Conservation (phyloP, 1,140 invertebrate species). For the Drosophila nannoptera region DNA sequence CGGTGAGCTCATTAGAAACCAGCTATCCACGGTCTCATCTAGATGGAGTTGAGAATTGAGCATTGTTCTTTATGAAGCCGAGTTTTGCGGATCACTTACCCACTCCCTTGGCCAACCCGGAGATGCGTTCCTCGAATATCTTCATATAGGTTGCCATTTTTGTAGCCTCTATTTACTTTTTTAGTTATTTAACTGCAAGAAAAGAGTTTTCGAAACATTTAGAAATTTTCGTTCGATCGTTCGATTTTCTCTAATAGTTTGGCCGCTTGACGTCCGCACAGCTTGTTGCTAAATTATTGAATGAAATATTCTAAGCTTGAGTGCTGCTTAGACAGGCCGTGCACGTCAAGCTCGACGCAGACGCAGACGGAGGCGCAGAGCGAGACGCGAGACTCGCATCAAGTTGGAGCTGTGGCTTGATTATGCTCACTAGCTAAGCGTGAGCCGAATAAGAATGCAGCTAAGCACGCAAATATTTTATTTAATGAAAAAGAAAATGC, state of each 20-base stretch:
- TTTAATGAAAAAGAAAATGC: slow-evolving; percentile 74
- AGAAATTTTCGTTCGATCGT: slow-evolving; percentile 45
- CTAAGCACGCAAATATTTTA: slow-evolving; percentile 64
- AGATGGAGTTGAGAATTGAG: not conserved
- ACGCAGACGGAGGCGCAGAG: slow-evolving; percentile 5
- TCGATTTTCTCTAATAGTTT: slow-evolving; percentile 26
- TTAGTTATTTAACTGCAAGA: slow-evolving; percentile 43
- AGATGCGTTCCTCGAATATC: slow-evolving; percentile 74
- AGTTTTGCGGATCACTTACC: slow-evolving; percentile 53
- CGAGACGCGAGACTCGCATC: slow-evolving; percentile 9
- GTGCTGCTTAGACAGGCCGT: slow-evolving; percentile 46
- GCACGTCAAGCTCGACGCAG: slow-evolving; percentile 50
- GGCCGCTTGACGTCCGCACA: slow-evolving; percentile 57
- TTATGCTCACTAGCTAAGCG: slow-evolving; percentile 57
- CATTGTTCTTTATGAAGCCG: not conserved
- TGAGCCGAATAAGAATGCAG: slow-evolving; percentile 61
- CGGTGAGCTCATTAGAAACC: slow-evolving; percentile 83
- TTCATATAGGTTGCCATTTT: slow-evolving; percentile 73
- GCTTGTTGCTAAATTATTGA: slow-evolving; percentile 72
- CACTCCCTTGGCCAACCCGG: slow-evolving; percentile 70
- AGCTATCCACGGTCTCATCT: slow-evolving; percentile 84
- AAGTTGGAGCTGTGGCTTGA: slow-evolving; percentile 28
- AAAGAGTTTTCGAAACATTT: slow-evolving; percentile 36
- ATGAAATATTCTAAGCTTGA: slow-evolving; percentile 65
- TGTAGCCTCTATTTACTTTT: not conserved